Conservation (phyloP, 2,113 vertebrate species). For the Urocitellus parryii region DNA sequence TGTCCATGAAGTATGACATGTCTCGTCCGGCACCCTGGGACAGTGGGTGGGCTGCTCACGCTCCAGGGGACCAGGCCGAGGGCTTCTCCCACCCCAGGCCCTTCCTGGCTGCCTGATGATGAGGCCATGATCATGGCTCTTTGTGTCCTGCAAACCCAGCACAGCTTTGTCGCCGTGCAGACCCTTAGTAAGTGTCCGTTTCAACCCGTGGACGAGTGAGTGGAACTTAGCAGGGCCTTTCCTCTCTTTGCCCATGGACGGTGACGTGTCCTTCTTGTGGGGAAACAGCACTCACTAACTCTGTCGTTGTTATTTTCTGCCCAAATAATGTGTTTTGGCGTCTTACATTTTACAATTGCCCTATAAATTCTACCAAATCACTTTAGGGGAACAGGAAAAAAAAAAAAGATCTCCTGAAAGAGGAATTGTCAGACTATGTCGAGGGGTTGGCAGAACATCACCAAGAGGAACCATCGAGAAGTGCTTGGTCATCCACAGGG, state of each 20-base stretch:
- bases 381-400: not conserved
- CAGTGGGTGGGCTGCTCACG: too few relatives aligned
- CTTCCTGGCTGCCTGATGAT: not conserved
- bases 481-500: not conserved
- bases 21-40: not conserved
- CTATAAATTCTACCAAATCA: not conserved
- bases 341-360: not conserved
- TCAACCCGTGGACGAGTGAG: not conserved
- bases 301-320: not conserved
- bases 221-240: not conserved
- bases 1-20: not conserved
- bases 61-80: not conserved
- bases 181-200: not conserved
- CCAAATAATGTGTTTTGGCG: not conserved
- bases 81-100: not conserved
- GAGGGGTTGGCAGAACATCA: not conserved
- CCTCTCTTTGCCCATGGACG: not conserved
- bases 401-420: not conserved
- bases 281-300: not conserved
- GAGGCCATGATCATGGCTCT: not conserved
- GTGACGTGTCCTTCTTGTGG: not conserved
- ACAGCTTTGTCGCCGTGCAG: not conserved
- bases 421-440: not conserved
- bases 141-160: not conserved
- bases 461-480: not conserved